Evolutionary conservation across 1,140 invertebrate species (phyloP).

Genomic region (Apis cerana): DNA sequence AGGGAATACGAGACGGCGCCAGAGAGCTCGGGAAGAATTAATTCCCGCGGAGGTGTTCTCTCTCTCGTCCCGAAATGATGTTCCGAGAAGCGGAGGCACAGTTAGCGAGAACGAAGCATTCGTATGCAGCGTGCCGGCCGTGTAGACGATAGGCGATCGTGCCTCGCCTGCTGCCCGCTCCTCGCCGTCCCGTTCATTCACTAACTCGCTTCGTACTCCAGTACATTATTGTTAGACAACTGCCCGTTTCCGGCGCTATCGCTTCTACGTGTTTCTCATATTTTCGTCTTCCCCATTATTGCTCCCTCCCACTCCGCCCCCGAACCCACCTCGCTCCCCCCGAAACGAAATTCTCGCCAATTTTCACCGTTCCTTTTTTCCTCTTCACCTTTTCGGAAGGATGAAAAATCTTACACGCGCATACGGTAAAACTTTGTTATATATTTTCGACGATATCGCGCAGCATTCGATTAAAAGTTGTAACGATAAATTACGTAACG

Average conservation of each 20-base stretch:
- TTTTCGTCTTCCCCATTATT: conserved; percentile 62
- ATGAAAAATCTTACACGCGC: too few species aligned
- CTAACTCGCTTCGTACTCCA: conserved; percentile 75
- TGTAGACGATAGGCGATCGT: conserved; percentile 69
- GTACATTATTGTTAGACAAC: conserved; percentile 79
- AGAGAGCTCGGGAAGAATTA: background rate
- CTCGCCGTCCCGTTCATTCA: conserved; percentile 67
- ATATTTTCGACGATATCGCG: too few species aligned
- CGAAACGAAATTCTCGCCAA: background rate
- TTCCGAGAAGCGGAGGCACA: conserved; percentile 45
- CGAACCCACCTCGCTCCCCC: background rate
- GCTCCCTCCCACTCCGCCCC: background rate
- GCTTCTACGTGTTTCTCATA: conserved; percentile 77
- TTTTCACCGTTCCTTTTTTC: background rate
- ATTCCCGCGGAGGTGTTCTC: conserved; percentile 28
- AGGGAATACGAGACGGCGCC: background rate
- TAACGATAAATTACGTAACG: too few species aligned
- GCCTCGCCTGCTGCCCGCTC: conserved; percentile 49
- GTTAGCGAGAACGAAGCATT: conserved; percentile 69
- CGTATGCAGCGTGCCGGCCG: conserved; percentile 68
- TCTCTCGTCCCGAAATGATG: conserved; percentile 32
- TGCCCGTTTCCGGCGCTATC: conserved; percentile 77
- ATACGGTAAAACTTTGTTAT: too few species aligned
- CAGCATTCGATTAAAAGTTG: too few species aligned
- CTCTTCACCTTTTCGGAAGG: too few species aligned